phyloP scores from a whole-genome alignment of 2,888 invertebrate genomes.

The Acleris holmiana region DNA sequence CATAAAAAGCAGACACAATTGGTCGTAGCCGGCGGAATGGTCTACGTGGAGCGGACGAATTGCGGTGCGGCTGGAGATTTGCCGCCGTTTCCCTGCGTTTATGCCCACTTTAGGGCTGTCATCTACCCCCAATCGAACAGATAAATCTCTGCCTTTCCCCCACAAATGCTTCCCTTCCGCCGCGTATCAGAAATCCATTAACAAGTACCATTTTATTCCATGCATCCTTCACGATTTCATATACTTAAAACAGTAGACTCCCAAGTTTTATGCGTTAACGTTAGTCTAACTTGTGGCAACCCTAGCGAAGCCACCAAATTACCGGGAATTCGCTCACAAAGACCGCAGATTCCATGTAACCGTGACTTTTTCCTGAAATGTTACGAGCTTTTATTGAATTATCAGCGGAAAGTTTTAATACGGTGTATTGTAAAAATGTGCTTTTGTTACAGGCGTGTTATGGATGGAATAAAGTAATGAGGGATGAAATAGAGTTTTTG shows the following conservation, averaged over 20 bases:
- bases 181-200: slow-evolving; percentile 32
- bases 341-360: slow-evolving; percentile 55
- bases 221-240: slow-evolving; percentile 1
- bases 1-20: slow-evolving; percentile 59
- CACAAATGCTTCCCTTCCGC: not conserved
- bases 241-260: slow-evolving; percentile 6
- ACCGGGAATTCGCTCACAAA: slow-evolving; percentile 58
- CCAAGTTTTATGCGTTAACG: not conserved
- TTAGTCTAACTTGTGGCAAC: slow-evolving; percentile 10
- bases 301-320: slow-evolving; percentile 46
- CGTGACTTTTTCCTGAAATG: slow-evolving; percentile 50
- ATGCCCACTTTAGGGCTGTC: slow-evolving; percentile 34
- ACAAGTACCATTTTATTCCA: slow-evolving; percentile 14
- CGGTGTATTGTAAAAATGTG: slow-evolving; percentile 21
- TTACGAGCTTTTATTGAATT: slow-evolving; percentile 66
- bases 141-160: slow-evolving; percentile 4
- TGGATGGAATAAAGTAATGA: too few species aligned
- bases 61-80: slow-evolving; percentile 51
- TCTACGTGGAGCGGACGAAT: slow-evolving; percentile 53
- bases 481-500: too few species aligned
- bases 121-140: slow-evolving; percentile 24
- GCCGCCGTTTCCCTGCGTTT: slow-evolving; percentile 41
- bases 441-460: slow-evolving; percentile 7
- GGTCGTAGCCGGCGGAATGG: slow-evolving; percentile 53
- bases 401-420: slow-evolving; percentile 39